A percentile compares a stretch with the other conserved stretches of the same genome.
Evolutionary conservation across 2,888 invertebrate genomes (phyloP).

Genomic region (Cenopis cana): DNA sequence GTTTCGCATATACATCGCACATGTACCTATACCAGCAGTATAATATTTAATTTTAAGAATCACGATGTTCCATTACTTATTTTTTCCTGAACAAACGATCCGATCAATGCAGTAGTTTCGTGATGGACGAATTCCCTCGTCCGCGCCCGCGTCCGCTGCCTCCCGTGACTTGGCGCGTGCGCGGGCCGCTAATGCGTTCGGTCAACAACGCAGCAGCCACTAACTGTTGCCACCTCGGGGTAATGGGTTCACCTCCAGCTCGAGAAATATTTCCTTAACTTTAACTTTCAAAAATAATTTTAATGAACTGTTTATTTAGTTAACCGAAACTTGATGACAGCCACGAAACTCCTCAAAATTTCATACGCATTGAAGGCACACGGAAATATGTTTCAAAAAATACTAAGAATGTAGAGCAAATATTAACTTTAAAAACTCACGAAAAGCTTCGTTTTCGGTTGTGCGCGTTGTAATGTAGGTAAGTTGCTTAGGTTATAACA

Average conservation of each 20-base stretch:
- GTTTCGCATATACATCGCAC: too few relatives aligned
- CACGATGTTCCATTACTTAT: too few relatives aligned
- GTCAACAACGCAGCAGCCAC: constrained; percentile 31
- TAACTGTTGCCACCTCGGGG: constrained; percentile 38
- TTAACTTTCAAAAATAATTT: too few relatives aligned
- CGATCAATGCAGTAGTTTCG: background rate
- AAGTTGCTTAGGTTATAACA: background rate
- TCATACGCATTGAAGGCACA: too few relatives aligned
- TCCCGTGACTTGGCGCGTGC: constrained; percentile 9
- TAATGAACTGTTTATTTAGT: too few relatives aligned
- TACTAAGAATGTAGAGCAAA: background rate
- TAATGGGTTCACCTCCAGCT: constrained; percentile 36
- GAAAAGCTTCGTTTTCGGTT: background rate
- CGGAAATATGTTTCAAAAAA: background rate
- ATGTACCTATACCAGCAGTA: too few relatives aligned
- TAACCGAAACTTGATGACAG: too few relatives aligned
- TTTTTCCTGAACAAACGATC: too few relatives aligned
- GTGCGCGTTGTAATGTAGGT: too few relatives aligned
- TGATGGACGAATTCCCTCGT: background rate
- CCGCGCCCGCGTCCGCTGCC: constrained; percentile 1
- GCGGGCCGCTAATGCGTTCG: constrained; percentile 20
- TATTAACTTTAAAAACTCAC: background rate
- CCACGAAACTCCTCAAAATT: too few relatives aligned
- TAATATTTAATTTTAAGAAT: too few relatives aligned
- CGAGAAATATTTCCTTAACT: constrained; percentile 29